Conservation (phyloP, 2,888 invertebrate species). For the Latrodectus hesperus region DNA sequence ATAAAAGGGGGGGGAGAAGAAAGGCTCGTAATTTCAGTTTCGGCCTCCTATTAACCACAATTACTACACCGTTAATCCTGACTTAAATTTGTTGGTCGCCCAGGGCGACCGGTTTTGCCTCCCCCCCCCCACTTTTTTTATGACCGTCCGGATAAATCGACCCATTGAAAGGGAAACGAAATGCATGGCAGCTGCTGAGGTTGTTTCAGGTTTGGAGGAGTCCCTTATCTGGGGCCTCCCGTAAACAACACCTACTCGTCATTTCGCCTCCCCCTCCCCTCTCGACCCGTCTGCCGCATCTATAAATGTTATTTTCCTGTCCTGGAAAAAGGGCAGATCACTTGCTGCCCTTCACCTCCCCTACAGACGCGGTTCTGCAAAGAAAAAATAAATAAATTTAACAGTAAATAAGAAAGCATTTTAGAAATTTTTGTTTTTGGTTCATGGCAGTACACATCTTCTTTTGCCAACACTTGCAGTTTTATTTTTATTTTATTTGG, state of each 20-base stretch:
- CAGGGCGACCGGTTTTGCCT: constrained; percentile 15
- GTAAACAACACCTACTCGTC: constrained; percentile 52
- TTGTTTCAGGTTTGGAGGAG: not conserved
- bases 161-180: not conserved
- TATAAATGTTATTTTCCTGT: not conserved
- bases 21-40: not conserved
- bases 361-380: no score
- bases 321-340: no score
- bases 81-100: constrained; percentile 15
- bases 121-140: not conserved
- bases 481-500: no score
- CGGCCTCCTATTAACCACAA: constrained; percentile 10
- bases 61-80: constrained; percentile 22
- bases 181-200: constrained; percentile 14
- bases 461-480: no score
- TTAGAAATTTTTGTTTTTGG: constrained; percentile 35
- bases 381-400: not conserved
- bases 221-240: constrained; percentile 27
- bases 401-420: not conserved
- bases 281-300: not conserved
- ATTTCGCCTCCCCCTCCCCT: not conserved
- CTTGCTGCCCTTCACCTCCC: no score
- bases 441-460: no score
- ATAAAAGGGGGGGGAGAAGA: not conserved
- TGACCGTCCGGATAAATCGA: not conserved